phyloP scores from a whole-genome alignment of 2,888 invertebrate genomes.

The Synanthedon tipuliformis region DNA sequence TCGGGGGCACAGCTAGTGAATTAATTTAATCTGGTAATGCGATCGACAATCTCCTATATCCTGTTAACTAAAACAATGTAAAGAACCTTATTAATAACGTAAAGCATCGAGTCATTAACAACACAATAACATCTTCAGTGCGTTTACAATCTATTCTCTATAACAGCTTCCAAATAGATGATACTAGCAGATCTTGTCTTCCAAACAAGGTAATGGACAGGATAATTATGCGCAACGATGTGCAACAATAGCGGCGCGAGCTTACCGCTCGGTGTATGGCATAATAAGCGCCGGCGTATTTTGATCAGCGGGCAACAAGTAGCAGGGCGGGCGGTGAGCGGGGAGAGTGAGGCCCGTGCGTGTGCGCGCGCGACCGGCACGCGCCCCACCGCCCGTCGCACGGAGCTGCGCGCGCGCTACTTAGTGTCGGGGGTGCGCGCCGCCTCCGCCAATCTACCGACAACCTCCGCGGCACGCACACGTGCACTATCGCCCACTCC shows the following conservation, averaged over 20 bases:
- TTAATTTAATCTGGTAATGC: neutral
- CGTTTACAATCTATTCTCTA: slow-evolving; percentile 51
- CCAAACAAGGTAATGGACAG: slow-evolving; percentile 67
- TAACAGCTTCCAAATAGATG: slow-evolving; percentile 64
- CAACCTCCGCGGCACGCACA: slow-evolving; percentile 62
- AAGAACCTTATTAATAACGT: slow-evolving; percentile 30
- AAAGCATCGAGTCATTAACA: slow-evolving; percentile 41
- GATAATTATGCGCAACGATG: slow-evolving; percentile 66
- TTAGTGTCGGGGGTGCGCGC: slow-evolving; percentile 74
- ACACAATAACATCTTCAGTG: slow-evolving; percentile 47
- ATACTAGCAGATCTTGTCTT: slow-evolving; percentile 49
- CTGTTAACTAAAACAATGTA: neutral
- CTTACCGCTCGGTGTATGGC: slow-evolving; percentile 52
- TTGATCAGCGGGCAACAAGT: slow-evolving; percentile 61
- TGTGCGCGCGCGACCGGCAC: slow-evolving; percentile 59
- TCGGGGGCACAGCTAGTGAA: too few species aligned
- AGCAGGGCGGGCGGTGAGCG: slow-evolving; percentile 32
- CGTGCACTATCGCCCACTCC: slow-evolving; percentile 45
- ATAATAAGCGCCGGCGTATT: slow-evolving; percentile 66
- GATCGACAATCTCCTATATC: neutral
- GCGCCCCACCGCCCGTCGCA: slow-evolving; percentile 36
- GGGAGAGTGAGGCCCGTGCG: slow-evolving; percentile 27
- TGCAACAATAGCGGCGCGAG: slow-evolving; percentile 67
- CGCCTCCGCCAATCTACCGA: slow-evolving; percentile 68
- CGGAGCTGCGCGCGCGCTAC: slow-evolving; percentile 54